Evolutionary conservation across 2,888 invertebrate species (phyloP), one percentile per base, ranked within the genome.

Genomic region (Ephialtes manifestator): DNA sequence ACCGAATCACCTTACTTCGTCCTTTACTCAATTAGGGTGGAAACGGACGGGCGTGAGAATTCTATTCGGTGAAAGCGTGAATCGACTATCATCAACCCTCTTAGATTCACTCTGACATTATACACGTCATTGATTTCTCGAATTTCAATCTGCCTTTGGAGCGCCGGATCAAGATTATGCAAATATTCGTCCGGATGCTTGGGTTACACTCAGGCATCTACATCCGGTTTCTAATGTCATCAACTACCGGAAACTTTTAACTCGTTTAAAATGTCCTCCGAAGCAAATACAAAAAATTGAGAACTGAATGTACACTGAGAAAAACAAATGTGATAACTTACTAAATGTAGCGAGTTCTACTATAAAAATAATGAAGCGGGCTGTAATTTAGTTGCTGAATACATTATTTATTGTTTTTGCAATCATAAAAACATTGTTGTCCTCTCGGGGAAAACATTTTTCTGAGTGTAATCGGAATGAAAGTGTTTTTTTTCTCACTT

Each of bases 1-100:
- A 10, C 43, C 15, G 39, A 46, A n/a, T 28, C 63, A 13, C 4
- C 39, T 11, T 63, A 35, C 31, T 65, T 48, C 18, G 46, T 67
- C 24, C 55, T 67, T 58, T 31, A 67, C 55, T 74, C 67, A 74
- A 80, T 80, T 74, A 74, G 43, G 53, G 65, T 46, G 55, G 65
- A 65, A 72, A 43, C 28, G 31, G 15, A 72, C 65, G 20, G 65
- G 72, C 43, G 79, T 28, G 43, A 65, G 43, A n/a, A n/a, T 18
- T 28, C 28, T 24, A 72, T 80, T 74, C 55, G 20, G 39, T 55
- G 31, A 55, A 53, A 35, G 70, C 70, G 63, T 24, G 51, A 39
- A 79, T 71, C 71, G 51, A 63, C 71, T 53, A 51, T 71, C 71
- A 51, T 24, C 24, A 10, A 58, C 13, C 48, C 35, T 31, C 48